Base-by-base conservation (phyloP, 2,888 invertebrate genomes). In the Panzeria rudis region DNA sequence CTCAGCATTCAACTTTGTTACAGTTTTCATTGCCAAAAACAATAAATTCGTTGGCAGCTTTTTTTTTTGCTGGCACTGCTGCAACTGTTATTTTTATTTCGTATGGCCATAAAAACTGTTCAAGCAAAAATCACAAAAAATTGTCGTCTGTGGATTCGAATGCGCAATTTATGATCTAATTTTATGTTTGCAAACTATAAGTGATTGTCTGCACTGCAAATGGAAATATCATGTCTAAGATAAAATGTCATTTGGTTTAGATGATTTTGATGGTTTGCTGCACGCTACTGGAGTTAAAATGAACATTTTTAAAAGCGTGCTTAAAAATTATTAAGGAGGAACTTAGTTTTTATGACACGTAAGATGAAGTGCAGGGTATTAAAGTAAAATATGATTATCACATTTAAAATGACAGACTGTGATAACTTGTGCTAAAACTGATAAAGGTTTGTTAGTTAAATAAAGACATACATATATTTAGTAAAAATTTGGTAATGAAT, bases 1-100 rank as follows among this genome's bases (percentile, higher is more conserved):
- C 47, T 15, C 23, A 59, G 20, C 61, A 47, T 62, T 56, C 71
- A 82, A 76, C 56, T 71, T 56, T 82, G 82, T 71, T 77, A 77
- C 62, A 76, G 32, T 76, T 82, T 82, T 82, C 82, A 82, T 71
- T 76, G 64, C 64, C 76, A 77, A 56, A 59, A 71, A 64, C 56
- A 29, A 62, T 62, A 61, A 41, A 62, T 61, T 69, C 25, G 35
- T 52, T 38, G 20, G 25, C 56, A 72, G 20, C 29, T 59, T 71
- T 71, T 20, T 35, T 11, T 44, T 47, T 41, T 47, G 32, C 23
- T 56, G 41, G 20, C 32, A 9, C 52, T 75, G 54, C 52, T 38
- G 23, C 15, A 17, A 13, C 29, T 41, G 17, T 50, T 32, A 25
- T 25, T 17, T 38, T 50, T 54, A 1, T 17, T 5, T 44, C 23